Evolutionary conservation across 2,888 invertebrate species (phyloP).

Genomic region (Hedychridium roseum): DNA sequence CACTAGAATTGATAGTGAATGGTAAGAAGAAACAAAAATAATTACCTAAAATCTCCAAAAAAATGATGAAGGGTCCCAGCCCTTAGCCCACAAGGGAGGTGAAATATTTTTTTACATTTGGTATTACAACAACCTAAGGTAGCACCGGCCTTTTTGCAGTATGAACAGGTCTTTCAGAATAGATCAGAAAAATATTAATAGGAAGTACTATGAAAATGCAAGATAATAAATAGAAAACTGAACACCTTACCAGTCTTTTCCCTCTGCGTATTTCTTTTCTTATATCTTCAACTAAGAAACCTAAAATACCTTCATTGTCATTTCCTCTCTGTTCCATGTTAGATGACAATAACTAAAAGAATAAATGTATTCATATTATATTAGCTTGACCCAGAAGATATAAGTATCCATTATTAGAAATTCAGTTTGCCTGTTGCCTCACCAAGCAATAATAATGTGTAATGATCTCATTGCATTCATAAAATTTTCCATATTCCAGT

Average conservation of each 20-base stretch:
- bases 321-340: slow-evolving; percentile 74
- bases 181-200: slow-evolving; percentile 2
- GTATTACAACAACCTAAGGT: slow-evolving; percentile 76
- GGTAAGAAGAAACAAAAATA: slow-evolving; percentile 45
- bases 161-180: slow-evolving; percentile 70
- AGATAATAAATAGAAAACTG: too few species aligned
- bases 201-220: neutral
- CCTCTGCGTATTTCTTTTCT: slow-evolving; percentile 72
- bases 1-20: neutral
- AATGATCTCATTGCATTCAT: slow-evolving; percentile 67
- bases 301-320: slow-evolving; percentile 76
- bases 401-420: neutral
- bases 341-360: slow-evolving; percentile 74
- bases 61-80: slow-evolving; percentile 73
- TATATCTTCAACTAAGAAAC: slow-evolving; percentile 78
- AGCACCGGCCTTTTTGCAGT: slow-evolving; percentile 73
- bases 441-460: slow-evolving; percentile 83
- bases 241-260: slow-evolving; percentile 70
- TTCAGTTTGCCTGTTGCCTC: slow-evolving; percentile 61
- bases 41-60: slow-evolving; percentile 68
- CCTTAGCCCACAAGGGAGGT: slow-evolving; percentile 77
- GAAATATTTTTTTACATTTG: slow-evolving; percentile 75
- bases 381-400: neutral
- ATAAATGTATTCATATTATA: slow-evolving; percentile 4
- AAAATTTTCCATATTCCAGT: slow-evolving; percentile 68